phyloP scores from a whole-genome alignment of 2,797 vertebrate genomes.

The Xenops minutus region DNA sequence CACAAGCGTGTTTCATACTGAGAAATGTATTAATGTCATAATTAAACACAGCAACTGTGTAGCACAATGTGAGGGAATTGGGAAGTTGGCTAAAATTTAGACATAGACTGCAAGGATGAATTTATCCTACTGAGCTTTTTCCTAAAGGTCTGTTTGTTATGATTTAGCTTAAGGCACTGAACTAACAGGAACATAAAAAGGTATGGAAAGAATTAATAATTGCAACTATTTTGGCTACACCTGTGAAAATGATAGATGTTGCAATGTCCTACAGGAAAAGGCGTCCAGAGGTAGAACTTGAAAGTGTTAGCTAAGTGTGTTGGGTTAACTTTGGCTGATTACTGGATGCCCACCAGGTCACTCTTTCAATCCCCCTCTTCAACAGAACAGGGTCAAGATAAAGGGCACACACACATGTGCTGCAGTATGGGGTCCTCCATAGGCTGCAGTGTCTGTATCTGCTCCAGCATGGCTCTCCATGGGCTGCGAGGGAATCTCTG shows the following conservation, averaged over 20 bases:
- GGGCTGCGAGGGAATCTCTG: background rate
- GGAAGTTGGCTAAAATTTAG: background rate
- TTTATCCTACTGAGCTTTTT: background rate
- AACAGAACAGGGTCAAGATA: no score
- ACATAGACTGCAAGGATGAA: background rate
- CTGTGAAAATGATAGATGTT: background rate
- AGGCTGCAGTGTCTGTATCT: background rate
- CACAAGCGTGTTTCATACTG: background rate
- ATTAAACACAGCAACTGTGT: slow-evolving; percentile 4
- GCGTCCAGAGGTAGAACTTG: background rate
- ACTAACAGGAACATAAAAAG: background rate
- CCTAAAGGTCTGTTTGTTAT: background rate
- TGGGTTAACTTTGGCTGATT: background rate
- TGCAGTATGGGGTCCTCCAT: rapidly evolving
- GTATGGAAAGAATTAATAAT: background rate
- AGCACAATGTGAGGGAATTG: background rate
- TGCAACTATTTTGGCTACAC: background rate
- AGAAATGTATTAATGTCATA: slow-evolving; percentile 13
- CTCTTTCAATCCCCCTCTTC: background rate
- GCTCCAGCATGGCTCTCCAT: rapidly evolving
- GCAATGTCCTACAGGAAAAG: background rate
- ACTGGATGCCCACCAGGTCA: rapidly evolving
- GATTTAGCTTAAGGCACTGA: background rate
- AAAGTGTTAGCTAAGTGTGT: background rate
- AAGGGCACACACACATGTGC: background rate